Conservation (phyloP, 2,888 invertebrate species). For the Penaeus monodon region DNA sequence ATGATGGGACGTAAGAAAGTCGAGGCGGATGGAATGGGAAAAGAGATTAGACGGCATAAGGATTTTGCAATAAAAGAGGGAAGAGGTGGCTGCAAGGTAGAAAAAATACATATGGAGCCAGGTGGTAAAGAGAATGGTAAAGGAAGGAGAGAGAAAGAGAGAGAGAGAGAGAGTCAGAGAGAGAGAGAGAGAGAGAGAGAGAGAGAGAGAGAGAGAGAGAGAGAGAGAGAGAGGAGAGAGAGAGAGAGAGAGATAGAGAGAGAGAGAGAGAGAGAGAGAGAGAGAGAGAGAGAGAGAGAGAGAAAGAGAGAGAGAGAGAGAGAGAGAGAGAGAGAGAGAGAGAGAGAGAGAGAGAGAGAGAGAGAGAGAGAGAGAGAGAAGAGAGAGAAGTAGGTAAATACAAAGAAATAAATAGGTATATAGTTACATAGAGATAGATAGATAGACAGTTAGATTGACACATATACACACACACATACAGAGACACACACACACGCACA, state of each 20-base stretch:
- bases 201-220: background rate
- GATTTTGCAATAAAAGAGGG: too few species aligned
- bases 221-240: too few species aligned
- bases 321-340: background rate
- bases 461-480: too few species aligned
- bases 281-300: background rate
- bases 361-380: background rate
- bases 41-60: too few species aligned
- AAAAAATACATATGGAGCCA: too few species aligned
- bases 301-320: background rate
- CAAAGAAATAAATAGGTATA: slow-evolving; percentile 16
- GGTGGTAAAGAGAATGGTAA: too few species aligned
- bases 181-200: background rate
- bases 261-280: background rate
- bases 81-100: too few species aligned
- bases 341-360: background rate
- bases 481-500: too few species aligned
- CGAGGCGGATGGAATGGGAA: too few species aligned
- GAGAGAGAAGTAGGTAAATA: background rate
- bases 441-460: background rate
- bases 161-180: background rate
- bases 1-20: too few species aligned
- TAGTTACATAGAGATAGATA: background rate
- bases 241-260: background rate
- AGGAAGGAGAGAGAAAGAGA: too few species aligned